phyloP scores from a whole-genome alignment of 2,113 vertebrate genomes.

The Cyphomyrus plagiostoma region DNA sequence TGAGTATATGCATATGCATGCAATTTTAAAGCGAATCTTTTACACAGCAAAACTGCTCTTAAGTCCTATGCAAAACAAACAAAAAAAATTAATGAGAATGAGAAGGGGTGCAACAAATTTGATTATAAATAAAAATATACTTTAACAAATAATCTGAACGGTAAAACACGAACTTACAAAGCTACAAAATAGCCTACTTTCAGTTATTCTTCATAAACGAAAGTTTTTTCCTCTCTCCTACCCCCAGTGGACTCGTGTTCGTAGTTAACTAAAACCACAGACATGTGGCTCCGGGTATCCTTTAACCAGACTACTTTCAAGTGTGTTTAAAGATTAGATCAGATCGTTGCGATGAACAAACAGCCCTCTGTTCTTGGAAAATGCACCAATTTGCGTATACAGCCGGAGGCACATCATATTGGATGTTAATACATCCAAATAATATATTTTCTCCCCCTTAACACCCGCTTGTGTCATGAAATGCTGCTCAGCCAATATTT shows the following conservation, averaged over 20 bases:
- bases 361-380: constrained; percentile 33
- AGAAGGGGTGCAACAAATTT: neutral
- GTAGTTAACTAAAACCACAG: constrained; percentile 17
- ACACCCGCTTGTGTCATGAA: neutral
- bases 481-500: neutral
- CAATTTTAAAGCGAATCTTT: neutral
- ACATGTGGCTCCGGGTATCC: constrained; percentile 12
- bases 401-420: neutral
- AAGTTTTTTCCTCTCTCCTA: neutral
- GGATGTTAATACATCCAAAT: constrained; percentile 1
- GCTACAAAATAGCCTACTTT: neutral
- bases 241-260: neutral
- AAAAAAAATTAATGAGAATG: neutral
- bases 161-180: neutral
- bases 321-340: constrained; percentile 26
- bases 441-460: neutral
- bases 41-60: neutral
- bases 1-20: neutral
- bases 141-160: neutral
- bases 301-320: constrained; percentile 23
- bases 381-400: constrained; percentile 11
- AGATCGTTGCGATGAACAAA: constrained; percentile 26
- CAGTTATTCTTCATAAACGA: neutral
- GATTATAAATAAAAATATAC: neutral
- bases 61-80: neutral